Evolutionary conservation across 2,888 invertebrate species (phyloP).

Genomic region (Prosapia bicincta): DNA sequence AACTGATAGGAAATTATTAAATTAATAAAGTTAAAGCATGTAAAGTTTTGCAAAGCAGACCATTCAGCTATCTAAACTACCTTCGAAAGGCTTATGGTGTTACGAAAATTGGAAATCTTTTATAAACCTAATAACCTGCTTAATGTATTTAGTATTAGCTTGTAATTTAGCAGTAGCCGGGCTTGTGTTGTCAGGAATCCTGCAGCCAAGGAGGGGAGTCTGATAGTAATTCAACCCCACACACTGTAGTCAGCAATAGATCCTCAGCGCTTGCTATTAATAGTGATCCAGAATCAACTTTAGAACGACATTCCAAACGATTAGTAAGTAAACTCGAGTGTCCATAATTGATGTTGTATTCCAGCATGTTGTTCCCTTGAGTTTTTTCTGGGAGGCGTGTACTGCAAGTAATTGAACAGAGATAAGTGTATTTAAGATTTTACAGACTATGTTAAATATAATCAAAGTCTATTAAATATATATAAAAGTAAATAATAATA

Average conservation of each 20-base stretch:
- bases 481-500: too few species aligned
- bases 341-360: neutral
- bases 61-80: too few species aligned
- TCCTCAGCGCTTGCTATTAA: conserved; percentile 26
- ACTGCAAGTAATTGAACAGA: neutral
- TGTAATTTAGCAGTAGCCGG: neutral
- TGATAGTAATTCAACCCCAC: conserved; percentile 57
- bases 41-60: too few species aligned
- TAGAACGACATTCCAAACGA: neutral
- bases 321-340: neutral
- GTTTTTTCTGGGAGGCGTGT: neutral
- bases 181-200: conserved; percentile 45
- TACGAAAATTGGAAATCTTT: too few species aligned
- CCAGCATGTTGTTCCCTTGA: neutral
- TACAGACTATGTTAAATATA: too few species aligned
- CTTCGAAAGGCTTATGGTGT: too few species aligned
- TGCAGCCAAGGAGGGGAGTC: conserved; percentile 60
- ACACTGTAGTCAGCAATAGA: conserved; percentile 35
- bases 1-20: too few species aligned
- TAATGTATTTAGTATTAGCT: too few species aligned
- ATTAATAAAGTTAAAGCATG: too few species aligned
- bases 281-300: conserved; percentile 16
- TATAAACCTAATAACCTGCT: too few species aligned
- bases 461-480: too few species aligned
- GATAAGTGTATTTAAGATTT: too few species aligned